A percentile compares a stretch with the other conserved stretches of the same genome.
These are phyloP conservation scores for Gavia stellata DNA, from an alignment of 2,113 vertebrate genomes.

Conservation along the genomic window DNA sequence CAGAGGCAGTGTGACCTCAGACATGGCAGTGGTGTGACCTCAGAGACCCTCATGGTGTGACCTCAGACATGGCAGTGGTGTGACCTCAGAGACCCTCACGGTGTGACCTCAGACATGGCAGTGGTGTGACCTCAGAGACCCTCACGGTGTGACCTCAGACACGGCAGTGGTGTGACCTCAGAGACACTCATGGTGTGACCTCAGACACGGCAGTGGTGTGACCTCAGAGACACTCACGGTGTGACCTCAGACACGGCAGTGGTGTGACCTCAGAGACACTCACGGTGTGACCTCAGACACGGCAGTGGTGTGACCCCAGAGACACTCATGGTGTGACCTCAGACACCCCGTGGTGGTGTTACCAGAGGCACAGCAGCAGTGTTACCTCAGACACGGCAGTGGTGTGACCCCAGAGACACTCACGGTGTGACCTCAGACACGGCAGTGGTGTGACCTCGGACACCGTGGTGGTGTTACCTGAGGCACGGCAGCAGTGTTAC, in stretches of 20 bases:
- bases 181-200: no score
- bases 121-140: background rate
- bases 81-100: background rate
- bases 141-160: background rate
- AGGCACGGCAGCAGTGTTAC: background rate
- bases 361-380: accelerated
- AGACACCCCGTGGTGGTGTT: accelerated
- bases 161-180: background rate
- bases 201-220: background rate
- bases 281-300: no score
- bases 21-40: background rate
- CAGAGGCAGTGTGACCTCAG: background rate
- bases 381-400: background rate
- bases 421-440: background rate
- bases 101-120: background rate
- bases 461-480: no score
- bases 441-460: no score
- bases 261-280: background rate
- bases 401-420: no score
- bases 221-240: background rate
- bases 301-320: no score
- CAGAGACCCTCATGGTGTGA: background rate
- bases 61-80: background rate
- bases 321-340: background rate
- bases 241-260: no score